phyloP scores from a whole-genome alignment of 1,140 invertebrate genomes.

The Lethrus apterus region DNA sequence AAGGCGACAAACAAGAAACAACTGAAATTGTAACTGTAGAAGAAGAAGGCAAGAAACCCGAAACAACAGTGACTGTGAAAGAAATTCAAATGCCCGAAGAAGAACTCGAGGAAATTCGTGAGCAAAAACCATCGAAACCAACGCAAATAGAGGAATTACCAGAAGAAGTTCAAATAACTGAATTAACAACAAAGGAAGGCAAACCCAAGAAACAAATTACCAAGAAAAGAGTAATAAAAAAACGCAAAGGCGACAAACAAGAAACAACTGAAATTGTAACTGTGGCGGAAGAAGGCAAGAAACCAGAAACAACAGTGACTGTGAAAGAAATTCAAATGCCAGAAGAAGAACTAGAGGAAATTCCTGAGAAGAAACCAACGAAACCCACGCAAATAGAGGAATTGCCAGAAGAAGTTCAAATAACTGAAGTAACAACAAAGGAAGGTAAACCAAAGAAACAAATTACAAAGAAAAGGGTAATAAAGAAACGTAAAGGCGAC shows the following conservation, averaged over 20 bases:
- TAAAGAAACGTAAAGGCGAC: conserved; percentile 31
- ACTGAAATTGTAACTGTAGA: conserved; percentile 33
- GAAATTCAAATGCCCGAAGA: conserved; percentile 32
- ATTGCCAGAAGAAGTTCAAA: conserved; percentile 23
- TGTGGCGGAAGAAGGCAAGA: conserved; percentile 37
- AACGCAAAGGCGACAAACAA: conserved; percentile 28
- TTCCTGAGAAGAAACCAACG: conserved; percentile 21
- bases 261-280: conserved; percentile 32
- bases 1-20: conserved; percentile 27
- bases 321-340: conserved; percentile 35
- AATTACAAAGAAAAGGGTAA: conserved; percentile 28
- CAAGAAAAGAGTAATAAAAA: conserved; percentile 28
- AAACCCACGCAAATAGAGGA: conserved; percentile 15
- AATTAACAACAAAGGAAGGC: conserved; percentile 17
- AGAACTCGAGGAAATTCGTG: conserved; percentile 18
- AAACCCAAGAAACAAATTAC: conserved; percentile 6
- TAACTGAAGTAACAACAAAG: conserved; percentile 19
- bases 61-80: conserved; percentile 28
- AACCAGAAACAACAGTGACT: conserved; percentile 35
- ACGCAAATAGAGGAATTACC: conserved; percentile 18
- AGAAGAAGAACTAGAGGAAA: conserved; percentile 30
- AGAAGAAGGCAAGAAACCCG: conserved; percentile 28
- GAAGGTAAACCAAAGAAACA: conserved; percentile 30
- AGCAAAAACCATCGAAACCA: conserved; percentile 1
- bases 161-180: conserved; percentile 14